These are phyloP conservation scores for Diploscapter pachys DNA, from an alignment of 1,140 invertebrate species.

Conservation along the genomic window DNA sequence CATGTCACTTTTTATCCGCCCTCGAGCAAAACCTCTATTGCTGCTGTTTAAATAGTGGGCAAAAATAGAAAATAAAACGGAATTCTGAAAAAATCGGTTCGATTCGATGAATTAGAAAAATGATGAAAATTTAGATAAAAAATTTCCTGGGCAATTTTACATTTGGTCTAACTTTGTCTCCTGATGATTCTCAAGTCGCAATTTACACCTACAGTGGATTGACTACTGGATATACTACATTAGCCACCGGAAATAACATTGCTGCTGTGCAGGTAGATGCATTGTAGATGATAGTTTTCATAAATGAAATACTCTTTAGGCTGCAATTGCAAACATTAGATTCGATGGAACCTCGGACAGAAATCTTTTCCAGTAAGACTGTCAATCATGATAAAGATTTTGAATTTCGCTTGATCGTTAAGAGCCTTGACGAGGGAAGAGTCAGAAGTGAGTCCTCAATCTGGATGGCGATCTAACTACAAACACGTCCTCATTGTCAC, in stretches of 20 bases:
- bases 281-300: background rate
- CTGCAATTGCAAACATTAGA: background rate
- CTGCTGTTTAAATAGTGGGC: too few species aligned
- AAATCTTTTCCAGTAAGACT: background rate
- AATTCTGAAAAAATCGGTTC: too few species aligned
- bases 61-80: too few species aligned
- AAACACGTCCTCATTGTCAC: slow-evolving; percentile 25
- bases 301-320: background rate
- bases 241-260: background rate
- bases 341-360: slow-evolving; percentile 1
- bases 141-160: slow-evolving; percentile 2
- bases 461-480: slow-evolving; percentile 17
- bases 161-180: slow-evolving; percentile 8
- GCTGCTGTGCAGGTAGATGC: background rate
- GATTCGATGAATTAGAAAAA: background rate
- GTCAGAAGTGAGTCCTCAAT: slow-evolving; percentile 3
- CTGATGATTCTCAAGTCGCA: slow-evolving; percentile 11
- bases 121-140: slow-evolving; percentile 7
- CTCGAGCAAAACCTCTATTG: too few species aligned
- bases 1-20: too few species aligned
- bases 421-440: slow-evolving; percentile 14
- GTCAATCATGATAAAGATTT: background rate
- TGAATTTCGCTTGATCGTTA: background rate
- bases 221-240: background rate
- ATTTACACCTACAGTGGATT: slow-evolving; percentile 10